phyloP scores from a whole-genome alignment of 2,113 vertebrate genomes.

The Odontesthes bonariensis region DNA sequence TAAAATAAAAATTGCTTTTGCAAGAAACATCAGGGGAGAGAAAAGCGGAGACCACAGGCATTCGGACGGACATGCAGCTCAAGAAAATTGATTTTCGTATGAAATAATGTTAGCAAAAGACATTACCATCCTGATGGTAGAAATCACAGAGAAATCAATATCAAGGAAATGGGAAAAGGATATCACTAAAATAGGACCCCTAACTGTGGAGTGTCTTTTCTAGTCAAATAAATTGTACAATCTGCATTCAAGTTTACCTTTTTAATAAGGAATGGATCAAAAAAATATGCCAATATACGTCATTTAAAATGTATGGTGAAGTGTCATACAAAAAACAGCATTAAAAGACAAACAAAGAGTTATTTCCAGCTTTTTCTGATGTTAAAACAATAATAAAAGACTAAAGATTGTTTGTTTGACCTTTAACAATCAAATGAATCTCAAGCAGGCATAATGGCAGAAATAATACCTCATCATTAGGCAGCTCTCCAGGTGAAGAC shows the following conservation, averaged over 20 bases:
- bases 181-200: conserved; percentile 21
- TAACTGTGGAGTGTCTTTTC: conserved; percentile 3
- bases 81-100: conserved; percentile 38
- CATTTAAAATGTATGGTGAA: no score
- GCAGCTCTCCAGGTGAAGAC: conserved; percentile 29
- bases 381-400: neutral
- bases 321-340: neutral
- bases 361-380: neutral
- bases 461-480: conserved; percentile 26
- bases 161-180: conserved; percentile 52
- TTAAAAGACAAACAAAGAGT: neutral
- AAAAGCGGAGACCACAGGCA: conserved; percentile 35
- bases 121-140: conserved; percentile 39
- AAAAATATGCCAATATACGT: neutral
- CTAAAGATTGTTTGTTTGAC: conserved; percentile 30
- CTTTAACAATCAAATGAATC: conserved; percentile 37
- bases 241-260: neutral
- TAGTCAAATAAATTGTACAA: neutral
- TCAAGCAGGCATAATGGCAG: conserved; percentile 24
- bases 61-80: conserved; percentile 39
- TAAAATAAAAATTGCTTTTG: conserved; percentile 75
- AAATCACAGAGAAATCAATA: conserved; percentile 64
- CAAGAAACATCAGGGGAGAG: conserved; percentile 52
- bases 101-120: conserved; percentile 37
- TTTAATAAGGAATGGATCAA: neutral